These are phyloP conservation scores for Protobothrops flavoviridis DNA, from an alignment of 2,113 vertebrate species.

Conservation along the genomic window DNA sequence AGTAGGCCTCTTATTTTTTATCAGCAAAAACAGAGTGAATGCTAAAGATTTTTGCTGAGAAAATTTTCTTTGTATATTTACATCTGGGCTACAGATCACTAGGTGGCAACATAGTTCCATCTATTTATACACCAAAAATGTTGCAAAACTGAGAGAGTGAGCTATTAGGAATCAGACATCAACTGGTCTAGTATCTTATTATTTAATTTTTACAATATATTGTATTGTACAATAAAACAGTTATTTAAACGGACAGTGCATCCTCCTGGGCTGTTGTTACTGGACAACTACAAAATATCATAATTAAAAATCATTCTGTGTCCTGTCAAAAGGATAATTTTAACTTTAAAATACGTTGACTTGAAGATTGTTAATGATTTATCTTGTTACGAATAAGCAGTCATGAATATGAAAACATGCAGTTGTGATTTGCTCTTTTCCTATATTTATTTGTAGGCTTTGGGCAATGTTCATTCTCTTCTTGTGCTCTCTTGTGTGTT, in stretches of 20 bases:
- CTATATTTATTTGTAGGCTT: neutral
- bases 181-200: neutral
- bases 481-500: neutral
- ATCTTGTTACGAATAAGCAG: neutral
- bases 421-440: neutral
- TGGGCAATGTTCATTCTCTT: neutral
- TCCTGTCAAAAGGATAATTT: neutral
- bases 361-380: neutral
- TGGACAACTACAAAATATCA: neutral
- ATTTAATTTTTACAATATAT: neutral
- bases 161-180: neutral
- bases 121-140: neutral
- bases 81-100: constrained; percentile 8
- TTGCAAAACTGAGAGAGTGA: neutral
- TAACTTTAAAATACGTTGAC: neutral
- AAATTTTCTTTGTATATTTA: neutral
- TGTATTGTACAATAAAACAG: neutral
- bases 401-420: neutral
- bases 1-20: neutral
- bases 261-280: neutral
- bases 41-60: neutral
- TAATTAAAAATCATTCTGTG: neutral
- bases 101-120: constrained; percentile 50
- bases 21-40: neutral
- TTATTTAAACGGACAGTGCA: neutral